phyloP scores from a whole-genome alignment of 2,888 invertebrate genomes.

The Pemphredon lugubris region DNA sequence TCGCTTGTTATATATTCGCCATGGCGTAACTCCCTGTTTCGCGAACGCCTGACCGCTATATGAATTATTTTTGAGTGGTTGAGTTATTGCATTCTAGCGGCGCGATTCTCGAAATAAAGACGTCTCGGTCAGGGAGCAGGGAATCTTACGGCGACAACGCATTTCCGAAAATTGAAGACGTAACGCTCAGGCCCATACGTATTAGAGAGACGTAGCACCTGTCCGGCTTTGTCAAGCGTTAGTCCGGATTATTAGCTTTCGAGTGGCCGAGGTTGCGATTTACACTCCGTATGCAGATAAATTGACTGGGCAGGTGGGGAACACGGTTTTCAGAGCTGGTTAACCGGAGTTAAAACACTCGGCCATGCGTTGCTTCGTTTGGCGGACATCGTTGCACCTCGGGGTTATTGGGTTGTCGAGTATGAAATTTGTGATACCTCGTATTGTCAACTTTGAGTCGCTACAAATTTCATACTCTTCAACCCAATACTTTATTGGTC shows the following conservation, averaged over 20 bases:
- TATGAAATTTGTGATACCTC: too few species aligned
- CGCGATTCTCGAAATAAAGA: conserved; percentile 53
- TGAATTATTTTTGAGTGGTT: conserved; percentile 53
- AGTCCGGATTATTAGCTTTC: conserved; percentile 59
- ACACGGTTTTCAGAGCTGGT: conserved; percentile 3
- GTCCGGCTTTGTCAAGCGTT: conserved; percentile 64
- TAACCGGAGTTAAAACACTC: too few species aligned
- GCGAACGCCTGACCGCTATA: conserved; percentile 18
- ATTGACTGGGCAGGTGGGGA: conserved; percentile 41
- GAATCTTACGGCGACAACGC: conserved; percentile 36
- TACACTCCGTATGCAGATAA: conserved; percentile 51
- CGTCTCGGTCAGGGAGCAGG: conserved; percentile 43
- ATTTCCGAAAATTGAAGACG: conserved; percentile 53
- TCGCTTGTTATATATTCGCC: conserved; percentile 39
- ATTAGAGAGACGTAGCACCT: conserved; percentile 63
- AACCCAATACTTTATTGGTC: too few species aligned
- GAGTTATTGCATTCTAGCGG: conserved; percentile 39
- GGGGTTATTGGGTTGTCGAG: too few species aligned
- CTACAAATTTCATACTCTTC: too few species aligned
- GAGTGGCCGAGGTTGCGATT: conserved; percentile 48
- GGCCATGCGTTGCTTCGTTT: too few species aligned
- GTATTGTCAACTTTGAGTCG: too few species aligned
- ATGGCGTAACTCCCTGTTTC: conserved; percentile 16
- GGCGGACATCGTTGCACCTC: too few species aligned
- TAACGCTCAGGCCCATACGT: conserved; percentile 31